A percentile compares a stretch with the other conserved stretches of the same genome.
Conservation (phyloP, 2,113 vertebrate genomes). For the Lophochroa leadbeateri region DNA sequence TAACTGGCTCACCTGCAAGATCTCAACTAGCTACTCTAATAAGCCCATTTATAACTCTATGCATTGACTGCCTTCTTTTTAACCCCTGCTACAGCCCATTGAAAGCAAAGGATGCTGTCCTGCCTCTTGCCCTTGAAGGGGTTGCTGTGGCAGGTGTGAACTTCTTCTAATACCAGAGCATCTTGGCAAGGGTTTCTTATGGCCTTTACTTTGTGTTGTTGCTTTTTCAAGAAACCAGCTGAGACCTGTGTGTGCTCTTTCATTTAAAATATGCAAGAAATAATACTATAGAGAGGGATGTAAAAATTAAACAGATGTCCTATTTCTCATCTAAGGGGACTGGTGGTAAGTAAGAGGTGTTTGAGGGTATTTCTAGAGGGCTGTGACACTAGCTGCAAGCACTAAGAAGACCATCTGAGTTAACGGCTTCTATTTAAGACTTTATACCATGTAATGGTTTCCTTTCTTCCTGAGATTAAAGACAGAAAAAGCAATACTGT, state of each 20-base stretch:
- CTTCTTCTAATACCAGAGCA: neutral
- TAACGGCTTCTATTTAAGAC: neutral
- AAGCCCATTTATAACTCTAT: neutral
- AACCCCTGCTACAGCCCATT: neutral
- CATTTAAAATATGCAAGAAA: neutral
- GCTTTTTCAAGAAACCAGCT: neutral
- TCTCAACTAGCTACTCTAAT: neutral
- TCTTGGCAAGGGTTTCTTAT: neutral
- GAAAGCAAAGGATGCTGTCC: neutral
- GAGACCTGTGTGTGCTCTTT: neutral
- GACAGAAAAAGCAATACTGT: neutral
- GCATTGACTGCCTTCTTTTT: neutral
- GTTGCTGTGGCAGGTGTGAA: neutral
- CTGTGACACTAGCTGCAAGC: neutral
- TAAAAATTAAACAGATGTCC: neutral
- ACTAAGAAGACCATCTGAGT: neutral
- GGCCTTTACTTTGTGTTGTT: neutral
- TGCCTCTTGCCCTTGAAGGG: neutral
- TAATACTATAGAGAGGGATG: neutral
- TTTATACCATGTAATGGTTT: neutral
- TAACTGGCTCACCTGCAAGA: neutral
- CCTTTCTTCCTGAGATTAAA: constrained; percentile 16
- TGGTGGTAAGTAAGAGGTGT: neutral
- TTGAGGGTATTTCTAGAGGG: neutral
- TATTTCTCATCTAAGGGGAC: neutral